phyloP scores from a whole-genome alignment of 2,797 vertebrate genomes.

The Spizella passerina region DNA sequence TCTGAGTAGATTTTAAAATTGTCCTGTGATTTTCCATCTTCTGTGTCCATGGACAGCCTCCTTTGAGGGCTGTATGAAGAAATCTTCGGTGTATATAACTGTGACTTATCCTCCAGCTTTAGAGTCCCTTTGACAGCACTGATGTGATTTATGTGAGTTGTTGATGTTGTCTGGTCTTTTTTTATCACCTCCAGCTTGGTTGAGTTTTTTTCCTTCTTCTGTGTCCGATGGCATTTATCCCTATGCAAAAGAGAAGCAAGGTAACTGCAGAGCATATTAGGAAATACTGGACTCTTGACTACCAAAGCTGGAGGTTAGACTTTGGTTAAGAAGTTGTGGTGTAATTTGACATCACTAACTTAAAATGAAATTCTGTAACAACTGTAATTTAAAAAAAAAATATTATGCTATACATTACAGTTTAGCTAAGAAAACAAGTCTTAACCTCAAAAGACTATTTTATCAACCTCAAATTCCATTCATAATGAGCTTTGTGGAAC shows the following conservation, averaged over 20 bases:
- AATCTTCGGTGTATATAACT: constrained; percentile 62
- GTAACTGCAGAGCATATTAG: neutral
- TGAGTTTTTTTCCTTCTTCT: constrained; percentile 70
- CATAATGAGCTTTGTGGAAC: neutral
- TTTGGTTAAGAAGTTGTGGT: neutral
- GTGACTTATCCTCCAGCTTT: constrained; percentile 77
- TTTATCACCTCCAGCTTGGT: constrained; percentile 83
- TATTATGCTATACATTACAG: neutral
- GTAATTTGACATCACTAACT: neutral
- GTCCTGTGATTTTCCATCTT: constrained; percentile 81
- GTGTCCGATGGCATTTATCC: constrained; percentile 57
- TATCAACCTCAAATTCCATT: neutral
- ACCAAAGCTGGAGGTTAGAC: neutral
- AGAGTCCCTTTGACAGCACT: constrained; percentile 69
- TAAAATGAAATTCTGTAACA: neutral
- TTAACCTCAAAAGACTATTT: neutral
- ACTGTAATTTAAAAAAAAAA: neutral
- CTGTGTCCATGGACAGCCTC: constrained; percentile 69
- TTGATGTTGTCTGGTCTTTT: constrained; percentile 88
- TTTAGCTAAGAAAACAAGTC: neutral
- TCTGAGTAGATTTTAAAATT: constrained; percentile 81
- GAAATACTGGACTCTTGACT: neutral
- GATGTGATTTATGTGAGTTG: constrained; percentile 78
- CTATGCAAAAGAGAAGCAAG: constrained; percentile 59
- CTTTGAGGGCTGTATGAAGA: constrained; percentile 76